Evolutionary conservation across 2,797 vertebrate species (phyloP), one percentile per base, ranked within the genome.

Genomic region (Tenualosa ilisha): DNA sequence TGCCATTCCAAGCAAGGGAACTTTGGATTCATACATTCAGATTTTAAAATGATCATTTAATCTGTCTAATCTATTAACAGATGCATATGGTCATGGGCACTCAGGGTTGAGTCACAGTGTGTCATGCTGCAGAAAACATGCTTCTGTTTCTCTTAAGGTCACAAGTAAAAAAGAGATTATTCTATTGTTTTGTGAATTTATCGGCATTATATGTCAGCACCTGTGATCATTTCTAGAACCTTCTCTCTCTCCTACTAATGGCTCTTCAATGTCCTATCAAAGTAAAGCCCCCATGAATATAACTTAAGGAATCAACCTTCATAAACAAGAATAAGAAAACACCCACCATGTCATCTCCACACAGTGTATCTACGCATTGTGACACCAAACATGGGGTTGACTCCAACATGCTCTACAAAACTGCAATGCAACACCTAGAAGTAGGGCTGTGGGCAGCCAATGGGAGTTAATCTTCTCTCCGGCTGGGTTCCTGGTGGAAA

Each of bases 61-160:
- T 13, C 15, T 1, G 13, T 46, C 7, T 46, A 7, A 46, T 46
- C 7, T 46, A 46, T 46, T 4, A 46, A 46, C 51, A 53, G 12
- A 15, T 53, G 2, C 51, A 53, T 46, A 46, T 13, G 51, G 12
- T 53, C 51, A 53, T 12, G 2, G 15, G 51, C 3, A 53, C 12
- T 15, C 12, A 53, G 51, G 12, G 12, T 53, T 13, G 2, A 53
- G 51, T 53, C 51, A 13, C 3, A 46, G 7, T 46, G 93, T 93
- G 94, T 93, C 91, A 93, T 91, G 24, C 86, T 94, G 94, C 93
- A 87, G 90, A 90, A 94, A 93, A 91, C 89, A 89, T 90, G 26
- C 26, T 68, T 68, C 26, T 26, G 26, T 68, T 68, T 31, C 31
- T 37, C 3, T 26, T 63, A 24, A 8, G 63, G 11, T 3, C 6